Evolutionary conservation across 2,888 invertebrate genomes (phyloP).

Genomic region (Cepaea hortensis): DNA sequence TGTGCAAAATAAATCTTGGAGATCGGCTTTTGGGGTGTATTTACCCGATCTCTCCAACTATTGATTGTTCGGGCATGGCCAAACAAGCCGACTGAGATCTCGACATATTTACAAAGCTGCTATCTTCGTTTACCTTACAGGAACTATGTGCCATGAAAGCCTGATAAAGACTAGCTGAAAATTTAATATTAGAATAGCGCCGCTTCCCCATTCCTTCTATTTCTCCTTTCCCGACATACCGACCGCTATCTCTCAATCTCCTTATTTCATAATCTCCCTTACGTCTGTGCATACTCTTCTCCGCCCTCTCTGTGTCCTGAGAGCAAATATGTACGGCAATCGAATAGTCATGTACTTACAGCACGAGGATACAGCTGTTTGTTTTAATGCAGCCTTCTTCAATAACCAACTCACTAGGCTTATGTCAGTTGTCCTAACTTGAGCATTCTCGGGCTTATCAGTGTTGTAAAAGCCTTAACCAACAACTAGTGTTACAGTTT

Average conservation of each 20-base stretch:
- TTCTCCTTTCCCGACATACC: not conserved
- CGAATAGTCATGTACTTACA: not conserved
- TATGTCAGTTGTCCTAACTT: not conserved
- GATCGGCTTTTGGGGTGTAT: conserved; percentile 48
- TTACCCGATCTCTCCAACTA: conserved; percentile 46
- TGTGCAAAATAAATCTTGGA: conserved; percentile 46
- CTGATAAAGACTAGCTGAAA: conserved; percentile 45
- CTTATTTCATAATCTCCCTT: conserved; percentile 18
- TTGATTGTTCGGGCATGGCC: conserved; percentile 46
- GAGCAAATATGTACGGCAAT: conserved; percentile 11
- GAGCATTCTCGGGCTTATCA: not conserved
- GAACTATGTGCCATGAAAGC: conserved; percentile 38
- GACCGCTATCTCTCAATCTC: not conserved
- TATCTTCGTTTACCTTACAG: conserved; percentile 47
- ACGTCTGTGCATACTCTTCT: not conserved
- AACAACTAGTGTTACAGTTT: conserved; percentile 7
- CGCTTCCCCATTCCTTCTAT: conserved; percentile 10
- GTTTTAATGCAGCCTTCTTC: not conserved
- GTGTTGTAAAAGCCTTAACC: not conserved
- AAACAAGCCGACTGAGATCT: conserved; percentile 42
- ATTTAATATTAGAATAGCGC: conserved; percentile 29
- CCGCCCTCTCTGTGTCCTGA: not conserved
- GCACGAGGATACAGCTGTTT: conserved; percentile 10
- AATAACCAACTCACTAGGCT: not conserved
- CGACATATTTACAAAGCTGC: conserved; percentile 49